A percentile compares a stretch with the other conserved stretches of the same genome.
These are phyloP conservation scores for Ceratina calcarata DNA, from an alignment of 1,140 invertebrate genomes.

Conservation along the genomic window DNA sequence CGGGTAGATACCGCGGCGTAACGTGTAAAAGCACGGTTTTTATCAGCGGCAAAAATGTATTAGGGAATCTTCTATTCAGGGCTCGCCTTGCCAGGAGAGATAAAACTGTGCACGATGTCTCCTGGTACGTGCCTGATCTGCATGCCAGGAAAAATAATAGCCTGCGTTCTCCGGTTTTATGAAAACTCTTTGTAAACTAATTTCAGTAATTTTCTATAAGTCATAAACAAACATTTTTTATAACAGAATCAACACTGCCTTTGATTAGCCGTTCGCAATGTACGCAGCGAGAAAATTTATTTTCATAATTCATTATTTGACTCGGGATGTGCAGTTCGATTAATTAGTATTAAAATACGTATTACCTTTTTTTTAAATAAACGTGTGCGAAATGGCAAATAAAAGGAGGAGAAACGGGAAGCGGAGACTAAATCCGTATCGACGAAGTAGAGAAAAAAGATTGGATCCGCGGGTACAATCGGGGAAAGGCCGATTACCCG, in stretches of 20 bases:
- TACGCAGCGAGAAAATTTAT: too few relatives aligned
- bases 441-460: constrained; percentile 2
- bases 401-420: too few relatives aligned
- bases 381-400: neutral
- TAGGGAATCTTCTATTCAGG: constrained; percentile 64
- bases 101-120: constrained; percentile 61
- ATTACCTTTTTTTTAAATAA: too few relatives aligned
- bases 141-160: constrained; percentile 53
- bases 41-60: constrained; percentile 68
- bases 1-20: constrained; percentile 38
- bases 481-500: constrained; percentile 65
- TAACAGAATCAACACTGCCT: too few relatives aligned
- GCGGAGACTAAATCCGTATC: neutral
- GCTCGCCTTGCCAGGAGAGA: constrained; percentile 51
- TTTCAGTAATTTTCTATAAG: neutral
- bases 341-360: too few relatives aligned
- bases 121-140: constrained; percentile 63
- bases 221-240: too few relatives aligned
- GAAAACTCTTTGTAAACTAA: neutral
- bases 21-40: constrained; percentile 45
- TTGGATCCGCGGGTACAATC: constrained; percentile 60
- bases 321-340: too few relatives aligned
- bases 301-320: too few relatives aligned
- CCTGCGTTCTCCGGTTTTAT: neutral
- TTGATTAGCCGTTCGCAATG: too few relatives aligned